Base-by-base conservation (phyloP, 92 coral and sea anemone genomes). In the Virgularia gustaviana region DNA sequence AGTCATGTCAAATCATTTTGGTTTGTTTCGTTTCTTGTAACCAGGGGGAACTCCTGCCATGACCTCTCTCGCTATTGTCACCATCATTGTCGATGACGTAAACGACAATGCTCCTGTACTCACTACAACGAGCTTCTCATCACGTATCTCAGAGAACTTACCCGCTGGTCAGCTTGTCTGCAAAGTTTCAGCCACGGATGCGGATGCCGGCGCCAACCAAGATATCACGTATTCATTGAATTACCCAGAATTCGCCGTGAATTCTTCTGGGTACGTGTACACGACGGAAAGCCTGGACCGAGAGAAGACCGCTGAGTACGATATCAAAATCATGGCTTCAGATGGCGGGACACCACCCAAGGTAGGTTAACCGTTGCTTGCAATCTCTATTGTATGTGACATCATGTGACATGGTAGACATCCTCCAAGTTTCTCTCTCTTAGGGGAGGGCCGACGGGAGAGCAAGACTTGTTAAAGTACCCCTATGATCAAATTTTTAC, bases 131-230 rank as follows among this genome's bases (percentile, higher is more conserved):
- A 79, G 87, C 30, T 83, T 81, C 71, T 56, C 81, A 0, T 95
- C 88, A n/a, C 67, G 45, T 34, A 83, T 91, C 29, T 57, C 19
- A 62, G 97, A 91, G 85, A 91, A 91, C 65, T 78, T 78, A 59
- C 88, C 96, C 0, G 65, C 88, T 54, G 97, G 97, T 73, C 97
- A 88, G 70, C 85, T 83, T 55, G 95, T 91, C 16, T 75, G 89
- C 58, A 83, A 81, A 81, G 68, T 91, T 39, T 53, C 80, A 34
- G 96, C 87, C 23, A 49, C 72, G 29, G 97, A 91, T 74, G 82
- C 87, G 15, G 97, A 91, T 66, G 76, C 64, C 18, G 84, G 82
- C 1, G 54, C 35, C 9, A 91, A 91, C 51, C 85, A 95, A 20
- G 81, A 71, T 42, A 85, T 91, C 41, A 72, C 70, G 5, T 84